Base-by-base conservation (phyloP, 2,888 invertebrate species). In the Lasioglossum morio region DNA sequence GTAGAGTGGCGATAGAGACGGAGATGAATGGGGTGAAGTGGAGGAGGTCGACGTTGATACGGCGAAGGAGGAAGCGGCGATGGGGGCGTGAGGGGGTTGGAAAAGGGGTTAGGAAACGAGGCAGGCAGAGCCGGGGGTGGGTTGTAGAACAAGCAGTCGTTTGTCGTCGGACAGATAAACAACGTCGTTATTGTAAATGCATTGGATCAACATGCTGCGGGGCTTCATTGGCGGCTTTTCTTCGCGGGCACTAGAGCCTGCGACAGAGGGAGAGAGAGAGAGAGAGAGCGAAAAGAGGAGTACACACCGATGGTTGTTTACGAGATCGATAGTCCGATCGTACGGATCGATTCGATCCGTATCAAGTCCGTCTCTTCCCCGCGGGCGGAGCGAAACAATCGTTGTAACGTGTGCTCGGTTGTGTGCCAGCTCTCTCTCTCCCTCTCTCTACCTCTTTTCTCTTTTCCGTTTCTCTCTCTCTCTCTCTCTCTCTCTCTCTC, bases 121-220 rank as follows among this genome's bases (percentile, higher is more conserved):
- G 53, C 53, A 77, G 60, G 23, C 14, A 63, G 66, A n/a, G 78
- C 57, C 60, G 82, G 60, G 78, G 80, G 23, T 69, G 84, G 72
- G 77, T 66, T 4, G 74, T 75, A 53, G 87, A 90, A 89, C 91
- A 92, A 88, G 88, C 90, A 87, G 88, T 89, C 92, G 91, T 91
- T 92, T 92, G 91, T 91, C 92, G 91, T 90, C 82, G 81, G 90
- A 86, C 89, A 87, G 89, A 90, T 91, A 92, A 93, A 92, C 92
- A 93, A 92, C 88, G 91, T 92, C 91, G 92, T 92, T 92, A 91
- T 92, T 93, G 93, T 91, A 89, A 93, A 92, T 92, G 90, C 88
- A 92, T 88, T 91, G 90, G 88, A 91, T 91, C 91, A 92, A 92
- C 91, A 92, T 84, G 87, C 91, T 91, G 88, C 88, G 84, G 91